Evolutionary conservation across 2,113 vertebrate genomes (phyloP), one percentile per base, ranked within the genome.

Genomic region (Gavia stellata): DNA sequence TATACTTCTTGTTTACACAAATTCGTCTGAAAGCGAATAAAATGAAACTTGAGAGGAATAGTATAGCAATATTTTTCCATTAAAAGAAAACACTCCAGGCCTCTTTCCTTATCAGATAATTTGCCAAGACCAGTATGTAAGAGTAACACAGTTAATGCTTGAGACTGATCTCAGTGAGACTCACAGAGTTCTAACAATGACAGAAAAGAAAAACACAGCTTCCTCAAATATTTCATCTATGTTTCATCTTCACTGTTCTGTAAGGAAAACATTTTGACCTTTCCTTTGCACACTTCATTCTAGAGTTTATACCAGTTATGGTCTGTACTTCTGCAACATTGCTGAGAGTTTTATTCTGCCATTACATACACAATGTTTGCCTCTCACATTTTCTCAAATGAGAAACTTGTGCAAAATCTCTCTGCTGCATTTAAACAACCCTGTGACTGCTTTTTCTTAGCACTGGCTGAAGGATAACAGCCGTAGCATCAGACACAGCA

Each of bases 11-110:
- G 31, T 78, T 96, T 88, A 92, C 29, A 78, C 84, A 91, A 77
- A 90, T 94, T 58, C 12, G 7, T 83, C 65, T 80, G 71, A 92
- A 93, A 96, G 53, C 49, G 87, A 97, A 92, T 92, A 94, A 95
- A 96, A 92, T 36, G 23, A 91, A 96, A 93, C 79, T 91, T 83
- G 17, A 88, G 53, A 95, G 49, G 66, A 73, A 90, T 62, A 94
- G 20, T 29, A 53, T 18, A 58, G n/a, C 47, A 79, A 38, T 63
- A 58, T 59, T 74, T 89, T 92, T 97, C 95, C 33, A 90, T 94
- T 94, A 90, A 84, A 95, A 52, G n/a, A 85, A 77, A 86, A 86
- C 56, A 61, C 62, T 90, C 77, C 2, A 1, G 36, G 34, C 28
- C 24, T 80, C 63, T 94, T 95, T 58, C 25, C 62, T 88, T 92